These are phyloP conservation scores for Thaumatotibia leucotreta DNA, from an alignment of 1,140 invertebrate species.

Conservation along the genomic window DNA sequence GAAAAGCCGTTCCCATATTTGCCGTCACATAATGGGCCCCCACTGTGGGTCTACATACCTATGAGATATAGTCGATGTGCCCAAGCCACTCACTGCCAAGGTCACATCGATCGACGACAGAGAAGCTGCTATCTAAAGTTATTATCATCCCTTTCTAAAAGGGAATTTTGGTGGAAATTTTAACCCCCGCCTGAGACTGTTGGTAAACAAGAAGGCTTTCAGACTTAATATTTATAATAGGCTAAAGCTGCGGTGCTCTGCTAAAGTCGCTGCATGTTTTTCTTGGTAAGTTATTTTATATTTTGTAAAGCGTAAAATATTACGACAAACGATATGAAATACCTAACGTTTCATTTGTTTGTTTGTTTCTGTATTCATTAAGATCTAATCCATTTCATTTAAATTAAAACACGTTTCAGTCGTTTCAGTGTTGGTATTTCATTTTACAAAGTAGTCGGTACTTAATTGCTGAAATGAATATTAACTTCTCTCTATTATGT, in stretches of 20 bases:
- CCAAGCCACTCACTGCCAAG: conserved; percentile 59
- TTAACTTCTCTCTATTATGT: no score
- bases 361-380: no score
- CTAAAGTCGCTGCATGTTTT: neutral
- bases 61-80: neutral
- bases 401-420: no score
- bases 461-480: no score
- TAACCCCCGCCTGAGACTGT: conserved; percentile 26
- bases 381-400: no score
- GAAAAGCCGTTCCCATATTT: neutral
- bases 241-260: neutral
- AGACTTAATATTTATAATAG: neutral
- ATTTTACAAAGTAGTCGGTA: no score
- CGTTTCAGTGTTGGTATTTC: no score
- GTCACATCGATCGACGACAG: conserved; percentile 60
- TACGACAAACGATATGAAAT: no score
- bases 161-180: conserved; percentile 20
- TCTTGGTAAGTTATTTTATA: no score
- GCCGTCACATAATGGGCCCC: neutral
- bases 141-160: conserved; percentile 17
- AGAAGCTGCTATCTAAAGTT: conserved; percentile 19
- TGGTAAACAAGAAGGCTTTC: conserved; percentile 38
- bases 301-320: no score
- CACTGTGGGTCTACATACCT: neutral
- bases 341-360: no score